Base-by-base conservation (phyloP, 2,888 invertebrate species). In the Acanthosepion pharaonis region DNA sequence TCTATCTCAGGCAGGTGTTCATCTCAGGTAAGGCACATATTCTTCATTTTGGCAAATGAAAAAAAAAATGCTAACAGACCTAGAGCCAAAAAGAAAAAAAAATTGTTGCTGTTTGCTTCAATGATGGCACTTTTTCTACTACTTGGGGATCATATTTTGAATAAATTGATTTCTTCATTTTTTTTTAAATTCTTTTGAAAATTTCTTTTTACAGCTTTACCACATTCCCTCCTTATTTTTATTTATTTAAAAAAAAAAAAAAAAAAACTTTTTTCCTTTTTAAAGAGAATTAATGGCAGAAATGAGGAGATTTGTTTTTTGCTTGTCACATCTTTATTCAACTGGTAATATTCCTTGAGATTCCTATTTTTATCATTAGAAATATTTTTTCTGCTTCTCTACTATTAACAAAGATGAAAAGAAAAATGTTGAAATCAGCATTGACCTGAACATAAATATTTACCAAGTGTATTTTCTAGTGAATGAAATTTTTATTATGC, bases 1-100 rank as follows among this genome's bases (percentile, higher is more conserved):
- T 78, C 78, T 78, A n/a, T n/a, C n/a, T 78, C 78, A 78, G 78
- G 78, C 78, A 78, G 78, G 78, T 78, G 78, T 78, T 78, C 78
- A 78, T 78, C 78, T 78, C 78, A 78, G 78, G 78, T 78, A 78
- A 78, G 78, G 78, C n/a, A 78, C n/a, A 78, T 78, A 78, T 78
- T 78, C n/a, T 78, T 78, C 78, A n/a, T 78, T 78, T 78, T 78
- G n/a, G 78, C n/a, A 78, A 78, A 78, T 78, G 78, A 78, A 78
- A 78, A 78, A 78, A n/a, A n/a, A 78, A 78, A n/a, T 33, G 33
- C 78, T 78, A 78, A 78, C 78, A n/a, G n/a, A 33, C 78, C n/a
- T 78, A 78, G n/a, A 78, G n/a, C 23, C 20, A 64, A 28, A 64
- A 64, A 25, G n/a, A 33, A 78, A 78, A n/a, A 78, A 78, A 78